Evolutionary conservation across 2,888 invertebrate species (phyloP), one percentile per base, ranked within the genome.

Genomic region (Orthosia incerta): DNA sequence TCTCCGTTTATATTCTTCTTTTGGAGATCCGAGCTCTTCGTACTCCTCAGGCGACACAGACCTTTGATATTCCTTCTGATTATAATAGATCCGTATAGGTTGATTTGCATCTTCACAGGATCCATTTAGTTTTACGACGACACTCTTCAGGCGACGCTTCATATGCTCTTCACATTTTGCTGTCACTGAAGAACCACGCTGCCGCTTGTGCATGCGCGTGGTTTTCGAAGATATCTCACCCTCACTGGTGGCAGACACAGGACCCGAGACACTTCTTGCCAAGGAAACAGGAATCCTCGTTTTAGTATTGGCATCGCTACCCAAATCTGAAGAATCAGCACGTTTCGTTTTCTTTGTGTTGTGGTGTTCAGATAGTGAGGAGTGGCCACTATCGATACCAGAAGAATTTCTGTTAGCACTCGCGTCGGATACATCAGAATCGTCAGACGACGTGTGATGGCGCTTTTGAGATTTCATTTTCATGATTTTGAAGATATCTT

Each of bases 331-430:
- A 73, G 94, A 94, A 65, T 94, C 93, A 59, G 89, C 95, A 88
- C 94, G 95, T 89, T 95, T 95, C 79, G 92, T 93, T 90, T 96
- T 96, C 86, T 96, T 96, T 86, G 94, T 95, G 82, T 94, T 95
- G 80, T 95, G 94, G 83, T 93, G 94, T 71, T 93, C 95, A 0
- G 93, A 92, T 53, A 87, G 80, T 16, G 95, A 95, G 13, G 95
- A 94, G 74, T 93, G 94, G 39, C 95, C 95, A 84, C 94, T 95
- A 67, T 95, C 96, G 83, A 94, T 95, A 2, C 92, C 95, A 13
- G 95, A 95, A 3, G 95, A 93, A 87, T 94, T 95, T 67, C 92
- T 94, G 4, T 94, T 93, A 16, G 84, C 91, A 84, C 93, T 94
- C 45, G 80, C 92, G 66, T 94, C 94, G 1, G 96, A 94, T 68